phyloP scores from a whole-genome alignment of 2,113 vertebrate species.

The Podarcis raffonei region DNA sequence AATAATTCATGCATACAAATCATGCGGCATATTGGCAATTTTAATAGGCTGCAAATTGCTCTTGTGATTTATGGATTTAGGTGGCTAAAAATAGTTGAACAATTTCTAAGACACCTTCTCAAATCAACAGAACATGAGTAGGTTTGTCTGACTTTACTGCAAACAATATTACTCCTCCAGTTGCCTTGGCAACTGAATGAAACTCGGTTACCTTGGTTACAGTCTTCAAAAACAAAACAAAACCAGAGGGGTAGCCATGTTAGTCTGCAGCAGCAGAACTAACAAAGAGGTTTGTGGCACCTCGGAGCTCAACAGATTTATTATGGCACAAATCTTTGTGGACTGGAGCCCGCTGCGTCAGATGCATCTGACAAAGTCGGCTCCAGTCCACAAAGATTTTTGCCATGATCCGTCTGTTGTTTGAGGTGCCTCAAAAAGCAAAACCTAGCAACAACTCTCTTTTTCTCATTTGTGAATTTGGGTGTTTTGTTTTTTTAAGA shows the following conservation, averaged over 20 bases:
- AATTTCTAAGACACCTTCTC: slow-evolving; percentile 72
- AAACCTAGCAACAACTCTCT: slow-evolving; percentile 48
- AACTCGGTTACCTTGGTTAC: slow-evolving; percentile 74
- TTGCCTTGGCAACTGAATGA: slow-evolving; percentile 78
- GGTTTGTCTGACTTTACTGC: slow-evolving; percentile 76
- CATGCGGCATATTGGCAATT: slow-evolving; percentile 54
- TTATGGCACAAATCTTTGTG: background rate
- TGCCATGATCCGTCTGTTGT: background rate
- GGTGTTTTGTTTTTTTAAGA: slow-evolving; percentile 33
- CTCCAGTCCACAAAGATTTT: background rate
- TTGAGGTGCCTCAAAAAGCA: background rate
- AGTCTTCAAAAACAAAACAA: slow-evolving; percentile 69
- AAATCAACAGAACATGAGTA: slow-evolving; percentile 77
- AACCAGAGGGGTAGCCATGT: slow-evolving; percentile 3
- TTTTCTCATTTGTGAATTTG: slow-evolving; percentile 57
- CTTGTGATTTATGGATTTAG: slow-evolving; percentile 71
- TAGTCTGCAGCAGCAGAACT: background rate
- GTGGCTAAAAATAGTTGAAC: slow-evolving; percentile 72
- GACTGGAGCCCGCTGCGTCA: background rate
- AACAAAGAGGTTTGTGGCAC: background rate
- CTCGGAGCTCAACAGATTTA: background rate
- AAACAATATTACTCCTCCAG: slow-evolving; percentile 69
- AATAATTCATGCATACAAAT: slow-evolving; percentile 69
- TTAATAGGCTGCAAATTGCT: slow-evolving; percentile 65
- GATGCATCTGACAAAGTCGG: background rate